A percentile compares a stretch with the other conserved stretches of the same genome.
phyloP scores from a whole-genome alignment of 2,888 invertebrate genomes.

The Leptinotarsa haldemani region DNA sequence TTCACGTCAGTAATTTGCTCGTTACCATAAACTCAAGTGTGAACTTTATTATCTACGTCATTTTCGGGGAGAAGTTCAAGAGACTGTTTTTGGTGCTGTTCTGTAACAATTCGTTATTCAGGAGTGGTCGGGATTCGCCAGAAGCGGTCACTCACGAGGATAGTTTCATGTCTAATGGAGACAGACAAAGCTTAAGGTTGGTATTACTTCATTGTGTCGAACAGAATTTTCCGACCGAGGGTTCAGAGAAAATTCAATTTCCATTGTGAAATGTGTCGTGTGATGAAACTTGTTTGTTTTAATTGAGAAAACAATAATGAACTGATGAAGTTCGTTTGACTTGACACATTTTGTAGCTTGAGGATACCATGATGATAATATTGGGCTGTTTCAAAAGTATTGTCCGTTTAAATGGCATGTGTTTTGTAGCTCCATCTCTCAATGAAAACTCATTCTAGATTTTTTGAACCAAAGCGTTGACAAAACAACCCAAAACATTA shows the following conservation, averaged over 20 bases:
- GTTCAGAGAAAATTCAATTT: not conserved
- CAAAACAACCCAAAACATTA: no score
- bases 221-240: not conserved
- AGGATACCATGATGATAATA: no score
- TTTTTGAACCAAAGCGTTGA: no score
- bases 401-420: no score
- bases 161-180: slow-evolving; percentile 84
- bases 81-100: slow-evolving; percentile 74
- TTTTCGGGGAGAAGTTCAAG: slow-evolving; percentile 97
- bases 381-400: no score
- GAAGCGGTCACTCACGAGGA: slow-evolving; percentile 84
- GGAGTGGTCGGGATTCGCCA: slow-evolving; percentile 74
- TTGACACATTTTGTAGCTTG: no score
- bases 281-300: not conserved
- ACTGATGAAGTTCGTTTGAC: no score
- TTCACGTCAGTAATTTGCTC: slow-evolving; percentile 88
- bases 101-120: slow-evolving; percentile 62
- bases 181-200: slow-evolving; percentile 75
- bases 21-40: slow-evolving; percentile 98
- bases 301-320: no score
- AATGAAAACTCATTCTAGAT: no score
- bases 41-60: slow-evolving; percentile 97
- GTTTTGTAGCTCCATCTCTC: no score
- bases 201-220: slow-evolving; percentile 3
- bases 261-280: not conserved